These are phyloP conservation scores for Napeogenes inachia DNA, from an alignment of 2,888 invertebrate species.

Conservation along the genomic window DNA sequence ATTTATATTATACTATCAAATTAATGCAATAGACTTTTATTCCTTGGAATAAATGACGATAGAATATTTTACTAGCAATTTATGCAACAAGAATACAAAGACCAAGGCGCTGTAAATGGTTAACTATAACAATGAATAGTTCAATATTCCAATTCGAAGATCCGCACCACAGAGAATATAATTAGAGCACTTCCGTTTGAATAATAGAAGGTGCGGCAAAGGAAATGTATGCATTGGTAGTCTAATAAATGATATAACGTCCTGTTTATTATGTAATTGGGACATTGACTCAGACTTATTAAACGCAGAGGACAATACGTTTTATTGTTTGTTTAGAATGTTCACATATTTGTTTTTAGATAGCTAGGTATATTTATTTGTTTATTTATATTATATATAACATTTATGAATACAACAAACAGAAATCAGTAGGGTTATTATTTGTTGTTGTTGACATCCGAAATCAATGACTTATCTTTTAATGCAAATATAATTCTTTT, in stretches of 20 bases:
- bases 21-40: too few species aligned
- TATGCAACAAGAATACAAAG: too few species aligned
- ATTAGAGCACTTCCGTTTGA: constrained; percentile 53
- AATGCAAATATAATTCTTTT: too few species aligned
- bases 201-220: constrained; percentile 59
- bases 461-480: too few species aligned
- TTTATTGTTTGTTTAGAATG: neutral
- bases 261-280: constrained; percentile 32
- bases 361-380: too few species aligned
- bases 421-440: too few species aligned
- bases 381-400: too few species aligned
- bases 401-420: too few species aligned
- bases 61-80: too few species aligned
- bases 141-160: constrained; percentile 19
- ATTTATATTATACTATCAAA: neutral
- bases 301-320: constrained; percentile 5
- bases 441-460: too few species aligned
- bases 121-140: constrained; percentile 17
- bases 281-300: constrained; percentile 32
- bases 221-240: constrained; percentile 45
- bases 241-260: constrained; percentile 40
- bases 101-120: neutral
- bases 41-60: too few species aligned
- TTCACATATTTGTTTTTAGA: too few species aligned
- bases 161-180: constrained; percentile 30